These are phyloP conservation scores for Nephila pilipes DNA, from an alignment of 1,140 invertebrate genomes.

Conservation along the genomic window DNA sequence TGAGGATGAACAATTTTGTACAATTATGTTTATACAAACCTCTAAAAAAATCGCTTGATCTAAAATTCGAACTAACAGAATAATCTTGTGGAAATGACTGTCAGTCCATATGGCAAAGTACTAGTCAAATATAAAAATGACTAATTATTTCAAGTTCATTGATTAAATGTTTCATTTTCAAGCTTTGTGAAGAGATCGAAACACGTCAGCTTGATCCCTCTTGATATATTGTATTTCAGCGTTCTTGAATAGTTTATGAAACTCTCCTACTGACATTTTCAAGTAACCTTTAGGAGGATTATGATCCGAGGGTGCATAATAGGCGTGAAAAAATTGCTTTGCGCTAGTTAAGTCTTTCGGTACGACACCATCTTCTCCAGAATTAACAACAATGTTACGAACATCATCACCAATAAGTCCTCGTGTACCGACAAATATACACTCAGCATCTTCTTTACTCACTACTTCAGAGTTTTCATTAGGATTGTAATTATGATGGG, in stretches of 20 bases:
- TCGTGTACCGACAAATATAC: conserved; percentile 60
- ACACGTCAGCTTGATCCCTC: conserved; percentile 26
- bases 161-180: not conserved
- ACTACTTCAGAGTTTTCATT: not conserved
- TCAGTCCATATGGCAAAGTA: not conserved
- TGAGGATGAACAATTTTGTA: no score
- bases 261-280: conserved; percentile 77
- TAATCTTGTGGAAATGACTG: not conserved
- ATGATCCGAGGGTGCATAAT: conserved; percentile 78
- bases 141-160: not conserved
- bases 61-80: no score
- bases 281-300: conserved; percentile 78
- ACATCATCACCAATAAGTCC: conserved; percentile 21
- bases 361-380: not conserved
- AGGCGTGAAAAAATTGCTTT: conserved; percentile 77
- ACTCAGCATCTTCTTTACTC: conserved; percentile 9
- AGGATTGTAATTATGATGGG: not conserved
- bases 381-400: not conserved
- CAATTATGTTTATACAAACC: no score
- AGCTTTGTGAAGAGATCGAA: not conserved
- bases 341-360: not conserved
- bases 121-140: not conserved
- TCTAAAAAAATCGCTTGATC: no score
- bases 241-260: conserved; percentile 78
- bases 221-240: conserved; percentile 77